Percentiles rank a stretch among this genome's conserved stretches.
Conservation (phyloP, 2,113 vertebrate genomes). For the Leptobrachium ailaonicum region DNA sequence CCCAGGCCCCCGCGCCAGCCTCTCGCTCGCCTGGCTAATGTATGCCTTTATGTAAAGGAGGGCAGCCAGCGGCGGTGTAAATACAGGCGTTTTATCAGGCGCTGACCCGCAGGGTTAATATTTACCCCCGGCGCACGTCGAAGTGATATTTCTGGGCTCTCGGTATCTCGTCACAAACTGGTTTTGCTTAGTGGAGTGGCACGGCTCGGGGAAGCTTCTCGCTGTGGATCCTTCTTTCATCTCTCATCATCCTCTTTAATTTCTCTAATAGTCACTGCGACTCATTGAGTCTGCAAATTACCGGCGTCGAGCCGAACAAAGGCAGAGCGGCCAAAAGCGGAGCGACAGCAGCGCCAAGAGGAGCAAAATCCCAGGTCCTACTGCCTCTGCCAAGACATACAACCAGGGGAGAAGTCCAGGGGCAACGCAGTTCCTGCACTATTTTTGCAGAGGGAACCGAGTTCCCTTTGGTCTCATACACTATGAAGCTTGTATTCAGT, state of each 20-base stretch:
- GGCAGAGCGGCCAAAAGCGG: too few relatives aligned
- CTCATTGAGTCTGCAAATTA: slow-evolving; percentile 27
- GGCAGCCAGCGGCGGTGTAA: slow-evolving; percentile 19
- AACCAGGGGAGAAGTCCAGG: too few relatives aligned
- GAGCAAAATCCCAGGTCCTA: too few relatives aligned
- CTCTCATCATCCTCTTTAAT: slow-evolving; percentile 30
- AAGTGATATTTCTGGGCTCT: slow-evolving; percentile 46
- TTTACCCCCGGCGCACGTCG: slow-evolving; percentile 46
- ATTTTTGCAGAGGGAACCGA: too few relatives aligned
- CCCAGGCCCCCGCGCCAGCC: neutral
- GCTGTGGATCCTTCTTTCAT: slow-evolving; percentile 23
- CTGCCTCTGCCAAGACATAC: too few relatives aligned
- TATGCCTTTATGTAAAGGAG: slow-evolving; percentile 27
- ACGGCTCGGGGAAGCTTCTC: slow-evolving; percentile 29
- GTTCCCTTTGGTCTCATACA: too few relatives aligned
- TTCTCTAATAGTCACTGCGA: slow-evolving; percentile 33
- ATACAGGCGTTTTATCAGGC: slow-evolving; percentile 31
- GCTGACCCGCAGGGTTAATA: slow-evolving; percentile 45
- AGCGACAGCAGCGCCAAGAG: too few relatives aligned
- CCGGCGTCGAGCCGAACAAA: neutral
- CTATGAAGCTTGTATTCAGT: too few relatives aligned
- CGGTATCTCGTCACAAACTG: slow-evolving; percentile 47
- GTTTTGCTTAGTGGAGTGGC: slow-evolving; percentile 44
- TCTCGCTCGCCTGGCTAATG: slow-evolving; percentile 38
- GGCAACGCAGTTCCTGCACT: too few relatives aligned